Conservation (phyloP, 2,113 vertebrate species). For the Tautogolabrus adspersus region DNA sequence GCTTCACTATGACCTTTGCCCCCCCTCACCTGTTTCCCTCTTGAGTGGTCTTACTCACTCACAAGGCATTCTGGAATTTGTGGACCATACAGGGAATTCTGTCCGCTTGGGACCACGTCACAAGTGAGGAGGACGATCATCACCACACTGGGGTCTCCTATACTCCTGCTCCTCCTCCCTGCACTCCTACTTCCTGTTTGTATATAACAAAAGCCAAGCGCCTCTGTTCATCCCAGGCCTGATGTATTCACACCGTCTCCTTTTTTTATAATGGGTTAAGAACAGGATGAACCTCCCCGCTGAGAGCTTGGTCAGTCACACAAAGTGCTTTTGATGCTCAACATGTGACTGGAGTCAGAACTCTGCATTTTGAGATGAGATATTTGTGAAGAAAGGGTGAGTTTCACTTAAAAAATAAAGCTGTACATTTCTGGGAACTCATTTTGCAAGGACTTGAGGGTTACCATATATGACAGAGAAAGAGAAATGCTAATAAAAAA, state of each 20-base stretch:
- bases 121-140: conserved; percentile 30
- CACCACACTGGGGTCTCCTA: not conserved
- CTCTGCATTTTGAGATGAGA: conserved; percentile 31
- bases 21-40: not conserved
- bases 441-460: conserved; percentile 67
- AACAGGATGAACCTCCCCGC: conserved; percentile 54
- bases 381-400: conserved; percentile 14
- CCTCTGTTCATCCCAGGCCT: conserved; percentile 61
- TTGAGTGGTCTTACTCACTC: conserved; percentile 26
- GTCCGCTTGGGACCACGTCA: conserved; percentile 53
- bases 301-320: conserved; percentile 42
- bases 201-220: conserved; percentile 77
- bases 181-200: conserved; percentile 69
- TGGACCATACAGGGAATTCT: conserved; percentile 49
- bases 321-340: conserved; percentile 48
- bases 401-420: conserved; percentile 36
- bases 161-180: not conserved
- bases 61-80: conserved; percentile 59
- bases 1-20: not conserved
- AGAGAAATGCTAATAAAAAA: conserved; percentile 76
- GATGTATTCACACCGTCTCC: conserved; percentile 59
- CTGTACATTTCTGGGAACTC: conserved; percentile 71
- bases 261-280: conserved; percentile 66
- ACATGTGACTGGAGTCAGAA: conserved; percentile 31
- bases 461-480: conserved; percentile 68